Conservation (phyloP, 2,888 invertebrate genomes). For the Ornithoptera priamus region DNA sequence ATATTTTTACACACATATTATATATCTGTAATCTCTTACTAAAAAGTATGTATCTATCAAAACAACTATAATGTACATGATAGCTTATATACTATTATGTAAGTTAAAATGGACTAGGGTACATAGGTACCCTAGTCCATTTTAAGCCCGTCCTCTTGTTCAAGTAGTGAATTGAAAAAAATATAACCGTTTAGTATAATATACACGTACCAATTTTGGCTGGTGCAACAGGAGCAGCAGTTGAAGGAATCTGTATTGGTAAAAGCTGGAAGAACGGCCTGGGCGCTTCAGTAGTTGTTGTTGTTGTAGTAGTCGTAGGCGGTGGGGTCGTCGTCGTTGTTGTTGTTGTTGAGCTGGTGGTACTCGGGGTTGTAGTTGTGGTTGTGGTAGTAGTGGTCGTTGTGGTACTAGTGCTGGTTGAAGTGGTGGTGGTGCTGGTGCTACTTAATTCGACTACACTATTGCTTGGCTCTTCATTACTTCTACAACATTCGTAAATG, state of each 20-base stretch:
- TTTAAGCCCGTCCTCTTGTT: neutral
- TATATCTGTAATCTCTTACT: no score
- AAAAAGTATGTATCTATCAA: no score
- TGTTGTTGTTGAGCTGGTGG: slow-evolving; percentile 59
- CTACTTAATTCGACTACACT: slow-evolving; percentile 54
- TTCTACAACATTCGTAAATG: slow-evolving; percentile 32
- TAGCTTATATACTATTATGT: no score
- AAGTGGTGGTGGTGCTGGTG: slow-evolving; percentile 41
- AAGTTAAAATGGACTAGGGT: no score
- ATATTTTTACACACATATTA: no score
- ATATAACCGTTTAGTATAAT: neutral
- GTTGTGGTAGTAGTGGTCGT: slow-evolving; percentile 59
- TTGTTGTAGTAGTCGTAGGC: slow-evolving; percentile 49
- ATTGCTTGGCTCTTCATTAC: slow-evolving; percentile 49
- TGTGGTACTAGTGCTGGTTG: slow-evolving; percentile 53
- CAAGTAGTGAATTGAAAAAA: neutral
- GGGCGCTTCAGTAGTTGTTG: slow-evolving; percentile 48
- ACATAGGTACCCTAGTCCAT: neutral
- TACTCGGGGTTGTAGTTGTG: slow-evolving; percentile 65
- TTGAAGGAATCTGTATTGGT: slow-evolving; percentile 57
- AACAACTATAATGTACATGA: neutral
- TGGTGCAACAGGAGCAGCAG: slow-evolving; percentile 46
- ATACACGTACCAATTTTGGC: slow-evolving; percentile 55
- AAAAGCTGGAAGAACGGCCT: slow-evolving; percentile 69
- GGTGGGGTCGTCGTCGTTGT: slow-evolving; percentile 58